Base-by-base conservation (phyloP, 2,888 invertebrate genomes). In the Augiades crinisus region DNA sequence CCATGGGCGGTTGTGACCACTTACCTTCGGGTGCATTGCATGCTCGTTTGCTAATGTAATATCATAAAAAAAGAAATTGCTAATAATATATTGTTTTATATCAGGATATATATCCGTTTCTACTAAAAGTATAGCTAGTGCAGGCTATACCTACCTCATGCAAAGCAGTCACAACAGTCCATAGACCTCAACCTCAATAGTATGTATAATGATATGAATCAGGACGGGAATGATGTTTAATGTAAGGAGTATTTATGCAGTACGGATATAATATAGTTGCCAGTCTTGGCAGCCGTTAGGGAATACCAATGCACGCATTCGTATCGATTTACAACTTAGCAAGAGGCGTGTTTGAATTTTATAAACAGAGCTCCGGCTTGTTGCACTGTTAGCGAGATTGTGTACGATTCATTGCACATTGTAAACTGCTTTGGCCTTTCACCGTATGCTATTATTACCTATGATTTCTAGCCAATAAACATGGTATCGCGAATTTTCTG, bases 381-480 rank as follows among this genome's bases (percentile, higher is more conserved):
- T 31, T 47, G 47, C 37, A 47, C 47, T 38, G 47, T 47, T 47
- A 38, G 27, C 40, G 47, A 33, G 47, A 47, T 47, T 47, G 47
- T 40, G 47, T 47, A 47, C 47, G 31, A 40, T 40, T 40, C 47
- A 47, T 46, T 47, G 47, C 47, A 47, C 47, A 47, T 47, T 47
- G 31, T 44, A 44, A 44, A 47, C 40, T 40, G 47, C 47, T 22
- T 36, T 33, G 40, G 47, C 40, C 47, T 47, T 47, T 47, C 47
- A 40, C 40, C 16, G 38, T 12, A 13, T 37, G 12, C 46, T 47
- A 47, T 47, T 47, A 30, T 47, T 38, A 31, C 19, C 10, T 19
- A 30, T 27, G 16, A 22, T 24, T 14, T 10, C 38, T 10, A 13
- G 3, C 3, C n/a, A 24, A n/a, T 24, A 27, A 10, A 27, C 27